These are phyloP conservation scores for Caerostris extrusa DNA, from an alignment of 1,140 invertebrate species.

Conservation along the genomic window DNA sequence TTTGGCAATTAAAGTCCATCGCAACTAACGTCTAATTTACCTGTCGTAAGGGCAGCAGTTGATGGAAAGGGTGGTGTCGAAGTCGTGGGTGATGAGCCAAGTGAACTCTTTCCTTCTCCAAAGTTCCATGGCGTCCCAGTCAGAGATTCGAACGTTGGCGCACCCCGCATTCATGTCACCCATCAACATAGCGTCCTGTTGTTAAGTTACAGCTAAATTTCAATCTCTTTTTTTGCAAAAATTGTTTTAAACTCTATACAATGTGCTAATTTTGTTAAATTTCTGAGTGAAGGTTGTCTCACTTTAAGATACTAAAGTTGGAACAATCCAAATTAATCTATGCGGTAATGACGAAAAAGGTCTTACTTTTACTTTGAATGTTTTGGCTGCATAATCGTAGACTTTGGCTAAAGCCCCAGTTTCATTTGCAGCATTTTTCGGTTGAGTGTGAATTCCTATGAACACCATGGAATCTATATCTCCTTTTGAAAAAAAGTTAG, in stretches of 20 bases:
- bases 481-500: background rate
- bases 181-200: slow-evolving; percentile 70
- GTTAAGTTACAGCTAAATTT: too few species aligned
- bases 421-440: slow-evolving; percentile 68
- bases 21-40: background rate
- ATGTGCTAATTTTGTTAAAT: too few species aligned
- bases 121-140: slow-evolving; percentile 63
- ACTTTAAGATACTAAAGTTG: too few species aligned
- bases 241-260: too few species aligned
- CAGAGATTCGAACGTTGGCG: slow-evolving; percentile 63
- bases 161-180: slow-evolving; percentile 74
- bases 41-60: slow-evolving; percentile 74
- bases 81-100: slow-evolving; percentile 69
- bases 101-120: slow-evolving; percentile 71
- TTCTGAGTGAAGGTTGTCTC: too few species aligned
- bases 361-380: slow-evolving; percentile 56
- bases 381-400: slow-evolving; percentile 60
- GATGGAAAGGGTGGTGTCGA: slow-evolving; percentile 50
- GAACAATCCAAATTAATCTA: too few species aligned
- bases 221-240: too few species aligned
- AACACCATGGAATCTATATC: slow-evolving; percentile 53
- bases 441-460: slow-evolving; percentile 72
- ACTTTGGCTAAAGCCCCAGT: slow-evolving; percentile 64
- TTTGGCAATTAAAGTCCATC: background rate
- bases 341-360: background rate